A percentile compares a stretch with the other conserved stretches of the same genome.
Conservation (phyloP, 2,888 invertebrate species). For the Pyrocoelia pectoralis region DNA sequence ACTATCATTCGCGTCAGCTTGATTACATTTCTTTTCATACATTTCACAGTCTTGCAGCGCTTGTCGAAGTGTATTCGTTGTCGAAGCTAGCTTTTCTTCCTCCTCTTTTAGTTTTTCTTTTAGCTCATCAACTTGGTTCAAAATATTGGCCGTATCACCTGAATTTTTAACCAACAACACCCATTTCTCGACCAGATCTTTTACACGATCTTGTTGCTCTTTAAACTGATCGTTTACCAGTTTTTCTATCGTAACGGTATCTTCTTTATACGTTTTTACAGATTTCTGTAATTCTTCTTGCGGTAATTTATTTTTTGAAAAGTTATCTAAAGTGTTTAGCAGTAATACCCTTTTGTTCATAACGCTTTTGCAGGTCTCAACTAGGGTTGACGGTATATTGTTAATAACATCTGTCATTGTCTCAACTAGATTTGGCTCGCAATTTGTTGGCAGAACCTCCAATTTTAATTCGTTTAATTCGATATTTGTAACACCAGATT, state of each 20-base stretch:
- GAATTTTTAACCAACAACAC: slow-evolving; percentile 10
- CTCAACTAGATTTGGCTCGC: slow-evolving; percentile 41
- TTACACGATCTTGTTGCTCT: slow-evolving; percentile 38
- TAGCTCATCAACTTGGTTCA: slow-evolving; percentile 37
- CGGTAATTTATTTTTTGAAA: slow-evolving; percentile 46
- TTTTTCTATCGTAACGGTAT: slow-evolving; percentile 42
- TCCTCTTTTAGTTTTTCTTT: slow-evolving; percentile 43
- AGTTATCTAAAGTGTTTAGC: slow-evolving; percentile 49
- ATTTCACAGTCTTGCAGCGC: slow-evolving; percentile 32
- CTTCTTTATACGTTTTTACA: slow-evolving; percentile 44
- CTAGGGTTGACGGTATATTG: slow-evolving; percentile 50
- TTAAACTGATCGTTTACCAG: slow-evolving; percentile 47
- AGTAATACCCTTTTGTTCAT: slow-evolving; percentile 48
- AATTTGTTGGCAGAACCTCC: slow-evolving; percentile 13
- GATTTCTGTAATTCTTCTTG: slow-evolving; percentile 43
- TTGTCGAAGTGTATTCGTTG: no score
- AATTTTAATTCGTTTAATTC: slow-evolving; percentile 11
- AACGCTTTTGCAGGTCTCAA: slow-evolving; percentile 52
- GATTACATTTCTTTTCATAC: background rate
- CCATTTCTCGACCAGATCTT: slow-evolving; percentile 28
- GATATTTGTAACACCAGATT: slow-evolving; percentile 42
- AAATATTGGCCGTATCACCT: background rate
- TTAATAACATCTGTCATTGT: slow-evolving; percentile 52
- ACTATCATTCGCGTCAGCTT: background rate
- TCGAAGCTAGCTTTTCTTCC: slow-evolving; percentile 21